Conservation (phyloP, 1,140 invertebrate genomes). For the Bombus huntii region DNA sequence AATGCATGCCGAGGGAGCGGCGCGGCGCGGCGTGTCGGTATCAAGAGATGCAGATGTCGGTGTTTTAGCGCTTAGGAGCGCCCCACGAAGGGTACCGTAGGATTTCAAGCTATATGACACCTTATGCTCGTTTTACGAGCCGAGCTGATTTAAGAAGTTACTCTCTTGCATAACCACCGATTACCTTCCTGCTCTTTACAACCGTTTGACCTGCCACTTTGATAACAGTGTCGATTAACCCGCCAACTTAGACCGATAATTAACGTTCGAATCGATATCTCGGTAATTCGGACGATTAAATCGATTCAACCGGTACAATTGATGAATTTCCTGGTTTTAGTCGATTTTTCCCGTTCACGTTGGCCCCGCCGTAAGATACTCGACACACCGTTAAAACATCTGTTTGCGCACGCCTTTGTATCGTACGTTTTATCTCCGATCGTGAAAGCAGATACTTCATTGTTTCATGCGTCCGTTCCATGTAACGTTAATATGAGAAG, state of each 20-base stretch:
- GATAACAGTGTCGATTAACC: slow-evolving; percentile 15
- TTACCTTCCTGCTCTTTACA: no score
- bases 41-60: slow-evolving; percentile 26
- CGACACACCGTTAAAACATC: slow-evolving; percentile 7
- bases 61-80: no score
- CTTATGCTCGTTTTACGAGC: no score
- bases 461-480: background rate
- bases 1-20: slow-evolving; percentile 17
- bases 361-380: background rate
- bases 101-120: no score
- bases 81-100: no score
- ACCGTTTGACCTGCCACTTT: background rate
- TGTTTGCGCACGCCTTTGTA: background rate
- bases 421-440: slow-evolving; percentile 16
- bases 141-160: no score
- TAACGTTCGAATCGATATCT: background rate
- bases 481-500: background rate
- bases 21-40: slow-evolving; percentile 17
- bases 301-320: background rate
- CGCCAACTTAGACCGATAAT: background rate
- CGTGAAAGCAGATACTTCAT: slow-evolving; percentile 21
- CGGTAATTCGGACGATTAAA: background rate
- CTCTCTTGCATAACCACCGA: no score
- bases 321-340: background rate
- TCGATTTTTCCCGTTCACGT: background rate